A percentile compares a stretch with the other conserved stretches of the same genome.
Conservation (phyloP, 1,140 invertebrate genomes). For the Tachypleus tridentatus region DNA sequence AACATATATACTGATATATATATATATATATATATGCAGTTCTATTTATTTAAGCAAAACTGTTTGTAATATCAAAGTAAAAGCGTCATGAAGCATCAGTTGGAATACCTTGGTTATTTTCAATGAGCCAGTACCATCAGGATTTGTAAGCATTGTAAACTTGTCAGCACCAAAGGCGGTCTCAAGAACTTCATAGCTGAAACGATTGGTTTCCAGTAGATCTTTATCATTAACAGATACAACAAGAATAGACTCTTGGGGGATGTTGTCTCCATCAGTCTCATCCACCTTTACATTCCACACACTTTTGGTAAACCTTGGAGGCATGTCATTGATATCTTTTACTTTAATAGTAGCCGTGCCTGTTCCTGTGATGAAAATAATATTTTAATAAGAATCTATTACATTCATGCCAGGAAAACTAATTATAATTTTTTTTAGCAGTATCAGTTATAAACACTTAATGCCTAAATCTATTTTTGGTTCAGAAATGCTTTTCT, state of each 20-base stretch:
- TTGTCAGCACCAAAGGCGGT: conserved; percentile 90
- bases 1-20: no score
- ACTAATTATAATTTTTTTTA: no score
- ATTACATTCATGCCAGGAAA: no score
- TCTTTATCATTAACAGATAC: conserved; percentile 92
- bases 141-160: conserved; percentile 92
- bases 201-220: conserved; percentile 73
- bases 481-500: no score
- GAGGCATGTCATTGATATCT: conserved; percentile 55
- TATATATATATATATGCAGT: no score
- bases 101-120: conserved; percentile 66
- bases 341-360: conserved; percentile 30
- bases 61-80: no score
- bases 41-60: no score
- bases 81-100: neutral
- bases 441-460: no score
- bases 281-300: conserved; percentile 95
- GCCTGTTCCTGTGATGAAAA: conserved; percentile 21
- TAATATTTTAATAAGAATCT: no score
- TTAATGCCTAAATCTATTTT: no score
- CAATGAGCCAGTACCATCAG: conserved; percentile 84
- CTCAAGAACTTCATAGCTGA: conserved; percentile 89
- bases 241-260: conserved; percentile 84
- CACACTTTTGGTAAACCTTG: conserved; percentile 88
- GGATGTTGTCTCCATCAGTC: conserved; percentile 79